Conservation (phyloP, 1,140 invertebrate species). For the Akabosia matsudoensis region DNA sequence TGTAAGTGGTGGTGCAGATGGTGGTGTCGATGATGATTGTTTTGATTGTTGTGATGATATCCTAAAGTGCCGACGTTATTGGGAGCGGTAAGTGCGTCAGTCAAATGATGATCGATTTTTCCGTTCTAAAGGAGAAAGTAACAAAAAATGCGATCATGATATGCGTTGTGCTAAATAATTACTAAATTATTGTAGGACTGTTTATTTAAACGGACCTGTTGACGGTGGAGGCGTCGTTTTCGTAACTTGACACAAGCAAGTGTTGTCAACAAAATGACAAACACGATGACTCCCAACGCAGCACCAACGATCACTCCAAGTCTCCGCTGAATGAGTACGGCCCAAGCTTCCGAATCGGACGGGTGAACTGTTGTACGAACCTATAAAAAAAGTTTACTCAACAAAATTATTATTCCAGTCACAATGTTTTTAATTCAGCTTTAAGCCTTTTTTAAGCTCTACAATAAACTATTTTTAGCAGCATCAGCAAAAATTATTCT, state of each 20-base stretch:
- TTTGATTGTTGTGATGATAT: constrained; percentile 34
- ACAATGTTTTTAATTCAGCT: no score
- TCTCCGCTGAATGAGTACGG: constrained; percentile 40
- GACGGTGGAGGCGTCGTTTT: constrained; percentile 36
- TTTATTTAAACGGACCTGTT: constrained; percentile 27
- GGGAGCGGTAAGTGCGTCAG: constrained; percentile 33
- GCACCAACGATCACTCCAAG: constrained; percentile 46
- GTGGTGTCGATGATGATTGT: constrained; percentile 31
- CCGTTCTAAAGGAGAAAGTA: constrained; percentile 36
- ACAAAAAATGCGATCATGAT: background rate
- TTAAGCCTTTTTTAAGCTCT: no score
- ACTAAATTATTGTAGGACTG: background rate
- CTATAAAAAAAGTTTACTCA: constrained; percentile 25
- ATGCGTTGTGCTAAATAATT: no score
- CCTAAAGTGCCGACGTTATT: constrained; percentile 44
- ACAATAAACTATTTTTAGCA: no score
- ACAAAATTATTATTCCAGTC: no score
- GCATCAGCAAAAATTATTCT: no score
- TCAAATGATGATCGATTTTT: constrained; percentile 45
- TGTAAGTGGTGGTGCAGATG: constrained; percentile 28
- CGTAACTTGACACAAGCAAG: constrained; percentile 44
- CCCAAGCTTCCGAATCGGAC: constrained; percentile 24
- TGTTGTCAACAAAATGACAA: constrained; percentile 42
- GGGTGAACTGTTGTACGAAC: constrained; percentile 32
- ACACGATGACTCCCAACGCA: constrained; percentile 42